These are phyloP conservation scores for Oncorhynchus masou DNA, from an alignment of 2,113 vertebrate genomes.

Conservation along the genomic window DNA sequence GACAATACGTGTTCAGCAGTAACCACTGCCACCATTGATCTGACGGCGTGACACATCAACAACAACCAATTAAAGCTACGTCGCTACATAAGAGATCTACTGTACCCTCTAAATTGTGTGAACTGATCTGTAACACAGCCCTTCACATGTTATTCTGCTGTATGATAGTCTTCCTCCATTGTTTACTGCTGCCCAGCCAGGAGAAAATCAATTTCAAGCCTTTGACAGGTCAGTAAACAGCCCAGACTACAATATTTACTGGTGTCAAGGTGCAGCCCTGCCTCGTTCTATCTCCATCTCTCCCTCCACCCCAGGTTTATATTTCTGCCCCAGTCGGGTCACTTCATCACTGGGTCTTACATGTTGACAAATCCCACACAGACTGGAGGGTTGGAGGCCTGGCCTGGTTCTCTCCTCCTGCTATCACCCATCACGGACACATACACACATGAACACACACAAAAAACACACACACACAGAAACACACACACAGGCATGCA, in stretches of 20 bases:
- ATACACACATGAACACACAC: too few relatives aligned
- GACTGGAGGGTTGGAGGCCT: too few relatives aligned
- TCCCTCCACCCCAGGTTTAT: slow-evolving; percentile 16
- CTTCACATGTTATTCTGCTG: neutral
- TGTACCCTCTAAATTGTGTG: neutral
- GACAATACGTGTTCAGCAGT: neutral
- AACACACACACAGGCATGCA: too few relatives aligned
- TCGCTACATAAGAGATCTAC: neutral
- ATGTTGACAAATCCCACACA: slow-evolving; percentile 22
- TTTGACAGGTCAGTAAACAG: slow-evolving; percentile 51
- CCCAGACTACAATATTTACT: slow-evolving; percentile 36
- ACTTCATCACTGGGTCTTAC: slow-evolving; percentile 21
- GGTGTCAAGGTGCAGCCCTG: slow-evolving; percentile 19
- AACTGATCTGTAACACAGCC: neutral
- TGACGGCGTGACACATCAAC: neutral
- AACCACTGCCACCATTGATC: neutral
- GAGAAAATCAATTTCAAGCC: slow-evolving; percentile 40
- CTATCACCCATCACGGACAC: slow-evolving; percentile 30
- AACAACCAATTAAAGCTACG: neutral
- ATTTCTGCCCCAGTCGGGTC: slow-evolving; percentile 29
- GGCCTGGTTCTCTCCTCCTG: neutral
- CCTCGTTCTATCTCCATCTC: neutral
- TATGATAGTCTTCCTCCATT: slow-evolving; percentile 8
- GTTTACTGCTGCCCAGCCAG: slow-evolving; percentile 42
- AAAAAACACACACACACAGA: too few relatives aligned